phyloP scores from a whole-genome alignment of 2,797 vertebrate genomes.

The Liparis tanakae region DNA sequence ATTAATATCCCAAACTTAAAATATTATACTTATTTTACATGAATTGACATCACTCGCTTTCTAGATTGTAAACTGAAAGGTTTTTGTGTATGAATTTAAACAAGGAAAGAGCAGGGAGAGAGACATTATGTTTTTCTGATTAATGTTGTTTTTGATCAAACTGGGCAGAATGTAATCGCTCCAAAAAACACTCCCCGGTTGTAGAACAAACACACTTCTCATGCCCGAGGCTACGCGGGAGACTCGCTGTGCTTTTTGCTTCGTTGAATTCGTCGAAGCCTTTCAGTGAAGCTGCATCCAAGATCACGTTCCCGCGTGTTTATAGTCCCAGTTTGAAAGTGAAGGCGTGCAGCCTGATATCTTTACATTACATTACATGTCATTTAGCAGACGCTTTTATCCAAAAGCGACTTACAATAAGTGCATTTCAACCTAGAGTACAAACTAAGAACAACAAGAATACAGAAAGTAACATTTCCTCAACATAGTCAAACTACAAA shows the following conservation, averaged over 20 bases:
- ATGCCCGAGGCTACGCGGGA: neutral
- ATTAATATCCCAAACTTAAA: no score
- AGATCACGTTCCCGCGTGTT: neutral
- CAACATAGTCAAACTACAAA: no score
- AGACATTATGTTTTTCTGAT: constrained; percentile 13
- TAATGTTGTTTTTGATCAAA: constrained; percentile 28
- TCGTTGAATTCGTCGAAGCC: neutral
- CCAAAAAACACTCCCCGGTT: neutral
- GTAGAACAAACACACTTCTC: constrained; percentile 1
- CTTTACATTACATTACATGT: no score
- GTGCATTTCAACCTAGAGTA: no score
- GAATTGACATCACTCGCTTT: neutral
- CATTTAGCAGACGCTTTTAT: no score
- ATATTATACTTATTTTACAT: neutral
- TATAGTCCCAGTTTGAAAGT: neutral
- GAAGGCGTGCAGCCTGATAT: neutral
- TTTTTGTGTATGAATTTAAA: neutral
- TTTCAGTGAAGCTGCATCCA: neutral
- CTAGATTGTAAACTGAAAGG: neutral
- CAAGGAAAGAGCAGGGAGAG: neutral
- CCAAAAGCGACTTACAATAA: no score
- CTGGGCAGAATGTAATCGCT: constrained; percentile 2
- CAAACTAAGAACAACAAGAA: no score
- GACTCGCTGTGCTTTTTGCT: neutral
- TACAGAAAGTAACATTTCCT: no score